phyloP scores from a whole-genome alignment of 2,888 invertebrate species.

The Lithosia quadra region DNA sequence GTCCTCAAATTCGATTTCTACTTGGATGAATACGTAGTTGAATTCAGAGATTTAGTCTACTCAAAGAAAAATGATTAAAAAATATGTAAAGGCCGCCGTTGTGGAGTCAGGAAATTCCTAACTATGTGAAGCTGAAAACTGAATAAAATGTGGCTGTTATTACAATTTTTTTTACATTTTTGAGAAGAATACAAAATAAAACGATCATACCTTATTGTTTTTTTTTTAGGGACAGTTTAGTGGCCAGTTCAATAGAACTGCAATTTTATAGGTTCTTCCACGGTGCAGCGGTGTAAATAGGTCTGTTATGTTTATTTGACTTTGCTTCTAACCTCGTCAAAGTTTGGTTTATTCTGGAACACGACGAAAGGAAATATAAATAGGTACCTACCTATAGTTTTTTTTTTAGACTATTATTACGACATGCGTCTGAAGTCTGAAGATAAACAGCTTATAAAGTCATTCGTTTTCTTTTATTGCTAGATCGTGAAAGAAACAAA shows the following conservation, averaged over 20 bases:
- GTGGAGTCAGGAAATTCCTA: no score
- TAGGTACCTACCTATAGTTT: slow-evolving; percentile 15
- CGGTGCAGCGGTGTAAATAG: background rate
- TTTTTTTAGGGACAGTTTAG: background rate
- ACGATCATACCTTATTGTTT: background rate
- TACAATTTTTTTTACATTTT: no score
- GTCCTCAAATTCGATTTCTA: no score
- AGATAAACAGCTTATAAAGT: slow-evolving; percentile 24
- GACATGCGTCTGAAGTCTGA: slow-evolving; percentile 21
- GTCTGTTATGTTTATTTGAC: slow-evolving; percentile 6
- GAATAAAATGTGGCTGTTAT: no score
- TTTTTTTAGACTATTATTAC: slow-evolving; percentile 27
- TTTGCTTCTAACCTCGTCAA: slow-evolving; percentile 3
- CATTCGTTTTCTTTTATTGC: slow-evolving; percentile 23
- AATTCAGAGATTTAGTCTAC: no score
- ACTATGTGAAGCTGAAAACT: no score
- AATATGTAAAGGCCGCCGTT: no score
- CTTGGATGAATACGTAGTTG: no score
- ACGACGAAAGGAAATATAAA: slow-evolving; percentile 15
- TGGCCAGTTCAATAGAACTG: background rate
- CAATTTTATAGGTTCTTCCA: background rate
- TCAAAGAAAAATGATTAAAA: no score
- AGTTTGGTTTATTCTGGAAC: slow-evolving; percentile 15
- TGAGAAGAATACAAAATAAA: background rate
- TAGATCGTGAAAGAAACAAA: slow-evolving; percentile 25